phyloP scores from a whole-genome alignment of 2,113 vertebrate species.

The Hippocampus zosterae region DNA sequence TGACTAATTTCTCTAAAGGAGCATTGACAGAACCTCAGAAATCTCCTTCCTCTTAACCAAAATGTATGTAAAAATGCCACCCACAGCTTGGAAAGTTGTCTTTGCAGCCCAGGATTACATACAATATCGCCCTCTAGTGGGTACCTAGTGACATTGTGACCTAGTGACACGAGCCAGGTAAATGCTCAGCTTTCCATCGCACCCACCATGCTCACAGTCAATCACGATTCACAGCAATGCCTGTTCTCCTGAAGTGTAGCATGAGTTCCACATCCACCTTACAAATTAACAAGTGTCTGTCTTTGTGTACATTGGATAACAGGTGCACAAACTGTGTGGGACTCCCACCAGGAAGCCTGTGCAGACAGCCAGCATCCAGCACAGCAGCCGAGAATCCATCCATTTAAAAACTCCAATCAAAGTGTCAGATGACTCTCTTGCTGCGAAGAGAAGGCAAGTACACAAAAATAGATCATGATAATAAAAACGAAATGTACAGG shows the following conservation, averaged over 20 bases:
- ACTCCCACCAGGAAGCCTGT: slow-evolving; percentile 63
- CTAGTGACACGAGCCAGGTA: neutral
- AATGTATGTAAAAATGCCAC: too few species aligned
- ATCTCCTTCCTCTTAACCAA: too few species aligned
- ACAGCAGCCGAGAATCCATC: slow-evolving; percentile 65
- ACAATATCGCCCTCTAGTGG: slow-evolving; percentile 56
- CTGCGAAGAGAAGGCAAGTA: slow-evolving; percentile 78
- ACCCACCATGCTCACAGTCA: neutral
- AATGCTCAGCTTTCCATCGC: neutral
- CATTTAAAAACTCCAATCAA: slow-evolving; percentile 61
- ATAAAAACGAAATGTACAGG: too few species aligned
- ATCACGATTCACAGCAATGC: neutral
- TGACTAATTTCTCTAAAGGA: too few species aligned
- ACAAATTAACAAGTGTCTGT: slow-evolving; percentile 15
- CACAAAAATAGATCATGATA: neutral
- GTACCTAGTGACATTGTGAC: neutral
- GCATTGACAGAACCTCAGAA: too few species aligned
- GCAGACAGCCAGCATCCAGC: slow-evolving; percentile 58
- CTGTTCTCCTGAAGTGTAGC: neutral
- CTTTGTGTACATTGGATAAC: slow-evolving; percentile 25
- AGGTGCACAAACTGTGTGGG: slow-evolving; percentile 81
- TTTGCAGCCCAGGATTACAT: slow-evolving; percentile 6
- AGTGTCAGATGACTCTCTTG: slow-evolving; percentile 67
- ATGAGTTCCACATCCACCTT: neutral
- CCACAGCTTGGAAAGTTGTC: neutral